These are phyloP conservation scores for Sericinus montela DNA, from an alignment of 2,888 invertebrate species.

Conservation along the genomic window DNA sequence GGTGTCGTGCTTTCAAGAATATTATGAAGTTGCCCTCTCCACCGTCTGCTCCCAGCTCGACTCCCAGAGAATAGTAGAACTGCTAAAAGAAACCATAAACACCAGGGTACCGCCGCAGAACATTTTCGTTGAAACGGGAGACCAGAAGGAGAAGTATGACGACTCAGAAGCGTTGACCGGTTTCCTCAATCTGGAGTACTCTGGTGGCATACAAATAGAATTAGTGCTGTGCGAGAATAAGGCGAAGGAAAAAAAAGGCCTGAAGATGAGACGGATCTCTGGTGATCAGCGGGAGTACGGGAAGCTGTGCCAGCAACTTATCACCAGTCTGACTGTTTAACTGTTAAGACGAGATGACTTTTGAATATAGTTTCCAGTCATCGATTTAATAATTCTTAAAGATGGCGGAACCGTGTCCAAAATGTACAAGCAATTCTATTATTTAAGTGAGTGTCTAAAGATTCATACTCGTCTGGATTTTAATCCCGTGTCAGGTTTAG, in stretches of 20 bases:
- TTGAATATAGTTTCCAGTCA: background rate
- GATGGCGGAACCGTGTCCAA: conserved; percentile 2
- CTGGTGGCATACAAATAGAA: conserved; percentile 92
- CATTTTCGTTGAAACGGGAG: conserved; percentile 70
- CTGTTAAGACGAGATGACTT: background rate
- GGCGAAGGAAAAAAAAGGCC: conserved; percentile 85
- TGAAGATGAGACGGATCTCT: conserved; percentile 91
- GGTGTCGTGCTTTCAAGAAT: conserved; percentile 61
- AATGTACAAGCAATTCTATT: conserved; percentile 14
- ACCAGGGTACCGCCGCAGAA: conserved; percentile 85
- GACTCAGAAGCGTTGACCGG: conserved; percentile 62
- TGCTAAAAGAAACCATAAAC: conserved; percentile 89
- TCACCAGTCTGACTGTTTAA: conserved; percentile 90
- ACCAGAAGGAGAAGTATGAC: conserved; percentile 39
- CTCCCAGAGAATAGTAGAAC: conserved; percentile 87
- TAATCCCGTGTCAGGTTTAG: no score
- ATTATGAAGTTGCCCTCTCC: conserved; percentile 87
- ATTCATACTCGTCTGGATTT: conserved; percentile 8
- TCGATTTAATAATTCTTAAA: background rate
- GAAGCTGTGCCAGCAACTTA: conserved; percentile 91
- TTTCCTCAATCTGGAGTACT: conserved; percentile 84
- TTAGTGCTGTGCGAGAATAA: conserved; percentile 88
- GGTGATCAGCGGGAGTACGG: conserved; percentile 94
- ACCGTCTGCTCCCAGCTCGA: conserved; percentile 89
- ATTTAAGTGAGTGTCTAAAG: background rate